Base-by-base conservation (phyloP, 2,797 vertebrate genomes). In the Cephalopachus bancanus region DNA sequence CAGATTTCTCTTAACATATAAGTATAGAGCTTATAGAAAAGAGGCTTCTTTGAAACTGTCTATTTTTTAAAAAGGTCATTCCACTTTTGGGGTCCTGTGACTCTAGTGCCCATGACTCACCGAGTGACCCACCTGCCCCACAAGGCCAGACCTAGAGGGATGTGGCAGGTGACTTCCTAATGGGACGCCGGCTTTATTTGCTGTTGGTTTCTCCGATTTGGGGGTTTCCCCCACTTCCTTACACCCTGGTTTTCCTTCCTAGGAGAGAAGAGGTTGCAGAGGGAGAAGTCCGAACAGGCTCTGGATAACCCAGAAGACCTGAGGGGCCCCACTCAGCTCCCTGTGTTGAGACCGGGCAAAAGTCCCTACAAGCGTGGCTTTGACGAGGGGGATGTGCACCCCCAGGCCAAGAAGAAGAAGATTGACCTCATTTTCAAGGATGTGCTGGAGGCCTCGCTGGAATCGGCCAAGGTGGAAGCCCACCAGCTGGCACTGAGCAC, bases 391-490 rank as follows among this genome's bases (percentile, higher is more conserved):
- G 99, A 99, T 5, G 85, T 97, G 11, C 99, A 99, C 92, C 98
- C 99, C 89, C 99, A 99, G 65, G 97, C 99, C 89, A 99, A 99
- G 98, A 99, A 99, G 98, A 99, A 99, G 98, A 99, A 99, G 98
- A 99, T 99, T 6, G 99, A 99, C 97, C 99, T 99, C 91, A 99
- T 99, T 97, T 99, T 99, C 98, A 99, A 99, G 98, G 99, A 99
- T 1, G 99, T 99, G 44, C 97, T 99, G 57, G 99, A 99, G 96
- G 99, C 99, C 10, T 99, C 99, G 9, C 97, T 99, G 83, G 99
- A 99, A 95, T 98, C 99, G 0, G 97, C 98, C 1, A 98, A 98
- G 84, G 98, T 97, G 28, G 98, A 99, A 96, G 98, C 98, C 83
- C 99, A 96, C 94, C 98, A 98, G 94, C 91, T 98, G 92, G 97